Evolutionary conservation across 2,888 invertebrate genomes (phyloP).

Genomic region (Chaitophorus viminalis): DNA sequence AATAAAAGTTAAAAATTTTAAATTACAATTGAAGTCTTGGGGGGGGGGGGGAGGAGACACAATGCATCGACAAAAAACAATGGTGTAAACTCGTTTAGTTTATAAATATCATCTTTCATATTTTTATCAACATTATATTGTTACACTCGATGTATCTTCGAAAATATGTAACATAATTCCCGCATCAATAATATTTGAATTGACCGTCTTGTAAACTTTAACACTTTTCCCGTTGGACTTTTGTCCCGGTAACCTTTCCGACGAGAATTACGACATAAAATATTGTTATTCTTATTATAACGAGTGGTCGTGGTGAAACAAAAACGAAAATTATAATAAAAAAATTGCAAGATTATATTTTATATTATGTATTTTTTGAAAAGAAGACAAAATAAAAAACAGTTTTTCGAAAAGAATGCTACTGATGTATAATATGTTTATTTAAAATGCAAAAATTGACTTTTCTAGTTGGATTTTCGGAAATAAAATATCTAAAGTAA

Average conservation of each 20-base stretch:
- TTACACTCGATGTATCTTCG: too few species aligned
- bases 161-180: background rate
- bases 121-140: too few species aligned
- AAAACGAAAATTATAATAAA: too few species aligned
- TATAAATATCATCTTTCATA: too few species aligned
- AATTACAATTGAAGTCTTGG: too few species aligned
- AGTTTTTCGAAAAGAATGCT: background rate
- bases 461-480: background rate
- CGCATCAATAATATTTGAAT: background rate
- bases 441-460: background rate
- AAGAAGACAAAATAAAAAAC: too few species aligned
- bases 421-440: background rate
- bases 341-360: background rate
- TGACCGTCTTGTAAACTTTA: constrained; percentile 30
- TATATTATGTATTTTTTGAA: too few species aligned
- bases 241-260: constrained; percentile 53
- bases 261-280: background rate
- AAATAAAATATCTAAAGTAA: background rate
- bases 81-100: too few species aligned
- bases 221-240: constrained; percentile 34
- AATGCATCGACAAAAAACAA: too few species aligned
- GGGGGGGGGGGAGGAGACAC: too few species aligned
- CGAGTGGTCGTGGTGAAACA: background rate
- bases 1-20: too few species aligned
- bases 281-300: background rate